Conservation (phyloP, 2,797 vertebrate genomes). For the Esox masquinongy region DNA sequence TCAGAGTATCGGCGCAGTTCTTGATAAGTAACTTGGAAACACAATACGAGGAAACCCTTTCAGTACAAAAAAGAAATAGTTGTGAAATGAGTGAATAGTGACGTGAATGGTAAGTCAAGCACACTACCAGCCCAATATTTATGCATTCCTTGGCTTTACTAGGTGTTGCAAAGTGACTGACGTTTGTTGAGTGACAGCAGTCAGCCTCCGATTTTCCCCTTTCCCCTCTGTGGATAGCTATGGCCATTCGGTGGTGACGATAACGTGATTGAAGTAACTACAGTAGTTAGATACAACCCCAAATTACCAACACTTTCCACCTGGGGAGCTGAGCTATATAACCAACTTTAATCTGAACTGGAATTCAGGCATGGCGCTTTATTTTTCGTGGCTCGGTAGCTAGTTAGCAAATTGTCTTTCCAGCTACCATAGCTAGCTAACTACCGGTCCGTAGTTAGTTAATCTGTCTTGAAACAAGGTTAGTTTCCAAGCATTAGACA, state of each 20-base stretch:
- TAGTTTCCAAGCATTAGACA: not conserved
- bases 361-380: not conserved
- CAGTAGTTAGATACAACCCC: no score
- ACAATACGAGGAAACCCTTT: conserved; percentile 40
- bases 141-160: not conserved
- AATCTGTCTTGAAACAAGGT: not conserved
- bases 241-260: not conserved
- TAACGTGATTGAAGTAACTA: no score
- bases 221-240: not conserved
- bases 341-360: not conserved
- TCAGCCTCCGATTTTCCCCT: not conserved
- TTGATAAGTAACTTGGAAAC: not conserved
- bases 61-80: conserved; percentile 22
- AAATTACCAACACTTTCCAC: no score
- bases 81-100: not conserved
- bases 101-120: not conserved
- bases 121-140: not conserved
- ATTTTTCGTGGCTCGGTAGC: conserved; percentile 29
- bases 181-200: not conserved
- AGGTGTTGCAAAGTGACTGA: not conserved
- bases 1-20: not conserved
- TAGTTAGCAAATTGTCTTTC: conserved; percentile 28
- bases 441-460: not conserved
- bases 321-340: not conserved
- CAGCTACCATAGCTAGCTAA: not conserved